phyloP scores from a whole-genome alignment of 1,140 invertebrate genomes.

The Ceratoteleas bidentatus region DNA sequence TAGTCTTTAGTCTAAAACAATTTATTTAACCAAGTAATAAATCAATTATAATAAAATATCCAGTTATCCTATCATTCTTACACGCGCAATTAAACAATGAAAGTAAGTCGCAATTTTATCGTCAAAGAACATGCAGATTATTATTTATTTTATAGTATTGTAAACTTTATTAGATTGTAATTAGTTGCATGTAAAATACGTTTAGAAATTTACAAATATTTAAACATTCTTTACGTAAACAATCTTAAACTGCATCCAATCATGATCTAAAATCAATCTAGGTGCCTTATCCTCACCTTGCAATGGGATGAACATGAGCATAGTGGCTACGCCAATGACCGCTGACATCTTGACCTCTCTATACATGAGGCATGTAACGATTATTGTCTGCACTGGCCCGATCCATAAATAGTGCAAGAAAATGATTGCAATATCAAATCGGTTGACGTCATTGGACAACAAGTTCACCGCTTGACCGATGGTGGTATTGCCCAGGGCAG shows the following conservation, averaged over 20 bases:
- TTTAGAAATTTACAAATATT: too few species aligned
- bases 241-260: too few species aligned
- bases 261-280: too few species aligned
- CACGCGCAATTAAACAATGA: too few species aligned
- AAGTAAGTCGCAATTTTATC: too few species aligned
- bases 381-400: slow-evolving; percentile 88
- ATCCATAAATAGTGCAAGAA: slow-evolving; percentile 87
- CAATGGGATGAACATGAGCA: slow-evolving; percentile 91
- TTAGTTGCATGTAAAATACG: neutral
- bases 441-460: slow-evolving; percentile 90
- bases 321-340: slow-evolving; percentile 88
- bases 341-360: slow-evolving; percentile 86
- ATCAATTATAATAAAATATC: too few species aligned
- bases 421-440: slow-evolving; percentile 86
- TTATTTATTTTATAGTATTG: too few species aligned
- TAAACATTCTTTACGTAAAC: too few species aligned
- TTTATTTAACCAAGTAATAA: too few species aligned
- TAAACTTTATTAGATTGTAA: neutral
- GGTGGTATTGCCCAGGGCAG: slow-evolving; percentile 89
- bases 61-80: too few species aligned
- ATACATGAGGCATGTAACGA: slow-evolving; percentile 90
- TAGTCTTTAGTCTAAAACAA: too few species aligned
- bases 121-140: too few species aligned
- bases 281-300: slow-evolving; percentile 87
- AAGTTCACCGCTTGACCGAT: slow-evolving; percentile 93